Evolutionary conservation across 2,797 vertebrate genomes (phyloP).

Genomic region (Bradypodion ventrale): DNA sequence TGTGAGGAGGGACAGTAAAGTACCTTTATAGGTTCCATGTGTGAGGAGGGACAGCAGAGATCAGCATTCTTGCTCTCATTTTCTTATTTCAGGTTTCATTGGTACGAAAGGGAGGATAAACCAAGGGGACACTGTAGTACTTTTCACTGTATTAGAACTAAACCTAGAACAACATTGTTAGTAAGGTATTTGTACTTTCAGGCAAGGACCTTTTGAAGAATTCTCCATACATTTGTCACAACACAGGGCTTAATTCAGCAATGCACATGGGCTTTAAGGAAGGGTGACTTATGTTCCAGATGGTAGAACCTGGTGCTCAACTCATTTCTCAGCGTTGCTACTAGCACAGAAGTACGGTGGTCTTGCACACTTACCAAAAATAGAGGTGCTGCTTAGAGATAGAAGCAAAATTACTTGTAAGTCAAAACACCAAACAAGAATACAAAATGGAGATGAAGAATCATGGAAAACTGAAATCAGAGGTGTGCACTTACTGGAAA

Average conservation of each 20-base stretch:
- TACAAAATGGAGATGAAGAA: not conserved
- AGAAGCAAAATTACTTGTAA: not conserved
- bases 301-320: not conserved
- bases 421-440: not conserved
- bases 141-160: not conserved
- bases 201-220: not conserved
- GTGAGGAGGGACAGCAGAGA: not conserved
- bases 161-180: not conserved
- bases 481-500: not conserved
- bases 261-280: not conserved
- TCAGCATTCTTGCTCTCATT: not conserved
- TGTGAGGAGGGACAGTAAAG: not conserved
- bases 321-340: not conserved
- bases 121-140: not conserved
- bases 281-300: not conserved
- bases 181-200: not conserved
- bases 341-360: not conserved
- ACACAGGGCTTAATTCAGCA: not conserved
- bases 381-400: not conserved
- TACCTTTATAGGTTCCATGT: not conserved
- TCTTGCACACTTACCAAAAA: not conserved
- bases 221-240: not conserved
- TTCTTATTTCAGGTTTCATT: not conserved
- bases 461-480: not conserved
- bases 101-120: not conserved